Base-by-base conservation (phyloP, 2,888 invertebrate species). In the Xestobium rufovillosum region DNA sequence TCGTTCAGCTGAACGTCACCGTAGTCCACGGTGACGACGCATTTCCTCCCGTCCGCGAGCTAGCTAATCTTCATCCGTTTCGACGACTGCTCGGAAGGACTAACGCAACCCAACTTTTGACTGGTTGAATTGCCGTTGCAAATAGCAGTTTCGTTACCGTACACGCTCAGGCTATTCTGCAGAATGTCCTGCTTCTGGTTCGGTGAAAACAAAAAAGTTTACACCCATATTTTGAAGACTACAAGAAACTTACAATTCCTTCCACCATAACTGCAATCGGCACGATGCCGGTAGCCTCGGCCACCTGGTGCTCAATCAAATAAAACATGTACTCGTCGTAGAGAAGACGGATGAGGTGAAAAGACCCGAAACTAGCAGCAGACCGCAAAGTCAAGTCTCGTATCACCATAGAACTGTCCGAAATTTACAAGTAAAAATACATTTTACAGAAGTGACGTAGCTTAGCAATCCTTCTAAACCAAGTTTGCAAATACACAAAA, bases 301-400 rank as follows among this genome's bases (percentile, higher is more conserved):
- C 95, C 17, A 97, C 94, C 67, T 90, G 86, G 58, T 94, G 91
- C 69, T 98, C 97, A 53, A 99, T 89, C 55, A 97, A 74, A 69
- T 92, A 97, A 70, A 95, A 94, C 86, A 98, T 96, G 68, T 96
- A 98, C 69, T 98, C 98, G 68, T 98, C 97, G 66, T 95, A 98
- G 39, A 98, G 76, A 57, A 99, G 75, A 29, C 97, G 83, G 57
- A 98, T 90, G 51, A 98, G 76, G 70, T 98, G 98, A 73, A 98
- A 98, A 47, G 95, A 95, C 34, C 98, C 98, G 70, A 98, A 99
- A 66, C 95, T 95, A 13, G 95, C 90, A 25, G 98, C 97, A 42
- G 95, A 95, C 51, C 91, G 72, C 45, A 97, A 72, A 28, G 97
- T 98, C 47, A 98, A 76, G 68, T 98, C 97, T 31, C 97, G 76